Evolutionary conservation across 2,797 vertebrate genomes (phyloP).

Genomic region (Chelon auratus): DNA sequence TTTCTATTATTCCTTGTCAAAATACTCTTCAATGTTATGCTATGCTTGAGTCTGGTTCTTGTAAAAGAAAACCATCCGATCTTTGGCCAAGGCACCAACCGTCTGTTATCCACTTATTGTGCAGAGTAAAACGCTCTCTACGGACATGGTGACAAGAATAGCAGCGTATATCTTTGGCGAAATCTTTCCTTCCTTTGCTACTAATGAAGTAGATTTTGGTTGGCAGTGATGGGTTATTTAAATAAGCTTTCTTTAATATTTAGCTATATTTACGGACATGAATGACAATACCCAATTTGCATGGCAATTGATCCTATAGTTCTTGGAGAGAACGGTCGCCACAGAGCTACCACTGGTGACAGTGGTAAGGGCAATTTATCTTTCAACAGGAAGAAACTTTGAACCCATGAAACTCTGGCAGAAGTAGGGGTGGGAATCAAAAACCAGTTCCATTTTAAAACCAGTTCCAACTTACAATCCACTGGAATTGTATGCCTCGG

Average conservation of each 20-base stretch:
- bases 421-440: no score
- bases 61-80: slow-evolving; percentile 35
- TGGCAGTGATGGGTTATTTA: slow-evolving; percentile 12
- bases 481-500: no score
- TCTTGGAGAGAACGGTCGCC: no score
- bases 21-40: neutral
- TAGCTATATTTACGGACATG: no score
- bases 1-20: neutral
- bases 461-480: no score
- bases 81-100: slow-evolving; percentile 31
- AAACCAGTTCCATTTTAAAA: no score
- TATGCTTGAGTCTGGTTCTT: neutral
- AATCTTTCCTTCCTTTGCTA: slow-evolving; percentile 38
- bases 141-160: slow-evolving; percentile 42
- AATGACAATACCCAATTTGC: neutral
- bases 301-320: neutral
- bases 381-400: no score
- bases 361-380: no score
- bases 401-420: no score
- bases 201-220: slow-evolving; percentile 23
- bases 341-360: neutral
- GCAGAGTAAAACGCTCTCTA: slow-evolving; percentile 43
- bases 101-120: slow-evolving; percentile 40
- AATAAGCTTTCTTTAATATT: slow-evolving; percentile 20
- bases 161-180: slow-evolving; percentile 36